Base-by-base conservation (phyloP, 2,113 vertebrate genomes). In the Emydocephalus ijimae region DNA sequence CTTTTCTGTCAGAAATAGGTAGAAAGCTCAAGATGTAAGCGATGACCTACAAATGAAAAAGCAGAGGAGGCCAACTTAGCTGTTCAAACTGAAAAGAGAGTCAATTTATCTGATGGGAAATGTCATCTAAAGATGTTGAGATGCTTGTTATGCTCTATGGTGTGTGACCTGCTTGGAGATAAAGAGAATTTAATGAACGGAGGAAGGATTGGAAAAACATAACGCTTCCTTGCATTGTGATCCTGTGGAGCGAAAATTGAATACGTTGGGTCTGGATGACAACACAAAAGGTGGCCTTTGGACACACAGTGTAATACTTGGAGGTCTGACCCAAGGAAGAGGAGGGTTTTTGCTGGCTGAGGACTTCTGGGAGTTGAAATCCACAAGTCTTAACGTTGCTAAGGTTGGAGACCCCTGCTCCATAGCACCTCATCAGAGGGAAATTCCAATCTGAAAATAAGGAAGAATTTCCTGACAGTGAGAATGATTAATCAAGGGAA, bases 21-120 rank as follows among this genome's bases (percentile, higher is more conserved):
- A 99, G 98, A 93, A 98, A 98, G 92, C 97, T 97, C 94, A 98
- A 96, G 95, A 98, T 98, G 95, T 98, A 97, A 54, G 98, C 96
- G 90, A 98, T 96, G 55, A 99, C 96, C 98, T 99, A 92, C 23
- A 87, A 43, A 90, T 2, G 45, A 92, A 93, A 96, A 95, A 45
- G 11, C 14, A 23, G 54, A 89, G 34, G 34, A 89, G 39, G 34
- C 54, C 34, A 21, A 88, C 4, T 48, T 21, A 50, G 26, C 7
- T 50, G 5, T 52, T 74, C 18, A 15, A 15, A 12, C 4, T 15
- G 39, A 18, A 18, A 45, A 24, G 21, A 45, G 55, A 57, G 2
- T 2, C 5, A 43, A 10, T 85, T 14, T 43, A 21, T 9, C 39
- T 1, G 20, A 55, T 43, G 52, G 24, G 24, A 45, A 86, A 26